Conservation (phyloP, 2,113 vertebrate species). For the Uria aalge region DNA sequence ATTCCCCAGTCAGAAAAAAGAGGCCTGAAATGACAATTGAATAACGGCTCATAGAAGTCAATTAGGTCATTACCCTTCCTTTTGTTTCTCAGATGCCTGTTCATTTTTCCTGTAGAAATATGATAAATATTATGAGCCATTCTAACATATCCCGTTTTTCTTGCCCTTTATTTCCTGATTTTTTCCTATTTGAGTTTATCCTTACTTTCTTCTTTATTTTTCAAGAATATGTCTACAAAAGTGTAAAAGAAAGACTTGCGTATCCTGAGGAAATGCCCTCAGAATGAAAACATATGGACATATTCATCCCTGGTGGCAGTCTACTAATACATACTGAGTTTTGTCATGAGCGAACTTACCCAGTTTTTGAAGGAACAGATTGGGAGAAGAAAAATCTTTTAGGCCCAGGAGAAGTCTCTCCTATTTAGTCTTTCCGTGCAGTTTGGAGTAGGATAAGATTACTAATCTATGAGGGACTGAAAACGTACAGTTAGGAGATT, state of each 20-base stretch:
- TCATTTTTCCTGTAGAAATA: neutral
- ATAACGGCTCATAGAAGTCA: neutral
- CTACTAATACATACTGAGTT: neutral
- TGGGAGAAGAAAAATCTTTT: neutral
- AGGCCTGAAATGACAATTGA: neutral
- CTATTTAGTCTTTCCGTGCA: neutral
- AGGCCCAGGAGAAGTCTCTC: neutral
- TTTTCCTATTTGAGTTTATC: neutral
- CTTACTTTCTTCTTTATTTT: neutral
- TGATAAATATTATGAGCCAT: neutral
- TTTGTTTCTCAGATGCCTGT: neutral
- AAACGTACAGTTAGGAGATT: neutral
- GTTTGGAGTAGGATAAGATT: neutral
- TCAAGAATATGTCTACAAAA: neutral
- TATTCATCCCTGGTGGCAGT: neutral
- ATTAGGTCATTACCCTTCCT: neutral
- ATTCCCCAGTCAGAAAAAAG: neutral
- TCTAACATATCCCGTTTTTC: neutral
- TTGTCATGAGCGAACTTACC: neutral
- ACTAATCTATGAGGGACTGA: neutral
- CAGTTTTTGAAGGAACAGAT: neutral
- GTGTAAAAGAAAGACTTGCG: neutral
- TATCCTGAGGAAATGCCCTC: neutral
- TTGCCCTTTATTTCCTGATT: neutral
- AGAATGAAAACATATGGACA: neutral